Base-by-base conservation (phyloP, 2,113 vertebrate genomes). In the Regulus satrapa region DNA sequence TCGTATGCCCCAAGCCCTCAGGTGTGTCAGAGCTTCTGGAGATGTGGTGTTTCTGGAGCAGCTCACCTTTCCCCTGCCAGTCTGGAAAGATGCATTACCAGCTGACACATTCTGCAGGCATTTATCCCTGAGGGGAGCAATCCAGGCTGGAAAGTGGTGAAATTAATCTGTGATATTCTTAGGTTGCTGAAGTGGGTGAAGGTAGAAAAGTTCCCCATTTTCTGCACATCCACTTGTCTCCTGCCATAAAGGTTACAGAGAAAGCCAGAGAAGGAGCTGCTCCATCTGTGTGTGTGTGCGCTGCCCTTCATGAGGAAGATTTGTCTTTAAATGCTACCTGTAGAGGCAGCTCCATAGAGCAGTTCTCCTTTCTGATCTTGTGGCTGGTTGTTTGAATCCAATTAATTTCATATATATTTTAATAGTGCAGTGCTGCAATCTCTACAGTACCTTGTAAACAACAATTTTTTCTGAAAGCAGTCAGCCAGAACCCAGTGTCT, bases 1-100 rank as follows among this genome's bases (percentile, higher is more conserved):
- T 40, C 19, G 1, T 14, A 1, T 0, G 0, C 32, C 26, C 23
- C 1, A 2, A 79, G 29, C 13, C 7, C 11, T 11, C 1, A 2
- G 0, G 8, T 48, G 26, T 26, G 10, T 56, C 24, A 19, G 48
- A 72, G 32, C 38, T 58, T 26, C 58, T 63, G 62, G 40, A 8
- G 34, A 25, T 32, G 26, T 3, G 5, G 8, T 45, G 38, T 2
- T 58, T 12, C 1, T 15, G 26, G 40, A 25, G 7, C 0, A 25
- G 43, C 62, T 67, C 83, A 58, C 36, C 52, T 67, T 58, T 41
- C 31, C 34, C 56, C 68, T 32, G 25, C 43, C 31, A 15, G 46
- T 14, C 49, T 38, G 61, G 63, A 19, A 49, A 19, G 80, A 31
- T 48, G 13, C 7, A 0, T 18, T 20, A 66, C 59, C 36, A 62